Evolutionary conservation across 2,888 invertebrate species (phyloP).

Genomic region (Pammene aurita): DNA sequence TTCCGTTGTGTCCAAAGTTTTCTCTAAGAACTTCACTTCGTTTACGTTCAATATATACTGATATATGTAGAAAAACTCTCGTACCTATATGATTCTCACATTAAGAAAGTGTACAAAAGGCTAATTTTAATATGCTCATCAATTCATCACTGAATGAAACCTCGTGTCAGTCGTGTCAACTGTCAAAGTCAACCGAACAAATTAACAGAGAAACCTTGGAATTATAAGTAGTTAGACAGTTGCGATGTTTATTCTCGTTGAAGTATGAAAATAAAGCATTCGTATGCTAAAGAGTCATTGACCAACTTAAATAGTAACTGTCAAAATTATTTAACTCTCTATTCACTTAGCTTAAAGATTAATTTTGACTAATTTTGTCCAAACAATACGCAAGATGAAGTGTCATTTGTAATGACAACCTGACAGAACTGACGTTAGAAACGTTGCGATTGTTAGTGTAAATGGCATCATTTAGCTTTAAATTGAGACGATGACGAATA

Average conservation of each 20-base stretch:
- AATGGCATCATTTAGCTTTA: conserved; percentile 34
- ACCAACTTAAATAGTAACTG: conserved; percentile 10
- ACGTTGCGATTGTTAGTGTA: conserved; percentile 33
- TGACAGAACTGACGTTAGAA: conserved; percentile 36
- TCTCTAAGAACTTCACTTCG: too few relatives aligned
- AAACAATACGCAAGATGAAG: conserved; percentile 14
- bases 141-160: too few relatives aligned
- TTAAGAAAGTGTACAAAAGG: conserved; percentile 4
- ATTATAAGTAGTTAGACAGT: conserved; percentile 35
- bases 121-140: conserved; percentile 17
- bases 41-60: too few relatives aligned
- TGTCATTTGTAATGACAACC: conserved; percentile 39
- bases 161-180: too few relatives aligned
- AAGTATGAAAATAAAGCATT: conserved; percentile 41
- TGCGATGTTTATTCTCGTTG: conserved; percentile 40
- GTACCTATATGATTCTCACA: not conserved
- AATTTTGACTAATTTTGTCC: not conserved
- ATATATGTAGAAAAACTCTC: too few relatives aligned
- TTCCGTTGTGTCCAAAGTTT: too few relatives aligned
- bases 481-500: conserved; percentile 16
- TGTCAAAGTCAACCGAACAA: conserved; percentile 34
- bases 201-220: conserved; percentile 41
- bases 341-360: not conserved
- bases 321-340: not conserved
- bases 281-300: conserved; percentile 40